A percentile compares a stretch with the other conserved stretches of the same genome.
Evolutionary conservation across 2,797 vertebrate genomes (phyloP).

Genomic region (Poeciliopsis gracilis): DNA sequence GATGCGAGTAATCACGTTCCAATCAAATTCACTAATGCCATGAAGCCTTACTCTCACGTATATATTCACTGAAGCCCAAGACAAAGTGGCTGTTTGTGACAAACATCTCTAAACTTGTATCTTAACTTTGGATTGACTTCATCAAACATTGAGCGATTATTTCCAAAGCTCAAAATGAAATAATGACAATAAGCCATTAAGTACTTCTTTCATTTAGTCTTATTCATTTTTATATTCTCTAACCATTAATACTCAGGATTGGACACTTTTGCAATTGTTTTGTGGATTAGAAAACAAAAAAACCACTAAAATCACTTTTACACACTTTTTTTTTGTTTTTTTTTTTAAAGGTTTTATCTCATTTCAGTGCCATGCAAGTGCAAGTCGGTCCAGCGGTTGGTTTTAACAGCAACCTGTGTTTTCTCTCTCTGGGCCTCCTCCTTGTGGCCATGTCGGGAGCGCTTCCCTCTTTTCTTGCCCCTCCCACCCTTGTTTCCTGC

Average conservation of each 20-base stretch:
- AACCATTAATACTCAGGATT: not conserved
- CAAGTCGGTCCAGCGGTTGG: not conserved
- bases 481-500: conserved; percentile 58
- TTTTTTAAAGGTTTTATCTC: not conserved
- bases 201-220: not conserved
- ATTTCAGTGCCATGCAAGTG: conserved; percentile 47
- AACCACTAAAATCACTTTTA: not conserved
- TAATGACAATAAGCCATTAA: not conserved
- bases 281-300: not conserved
- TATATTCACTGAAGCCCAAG: not conserved
- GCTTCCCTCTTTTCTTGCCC: conserved; percentile 72
- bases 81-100: not conserved
- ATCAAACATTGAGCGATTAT: not conserved
- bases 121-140: not conserved
- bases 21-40: not conserved
- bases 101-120: not conserved
- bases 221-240: not conserved
- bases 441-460: conserved; percentile 67
- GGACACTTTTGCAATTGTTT: not conserved
- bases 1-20: not conserved
- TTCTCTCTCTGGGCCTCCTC: conserved; percentile 59
- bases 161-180: not conserved
- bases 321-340: not conserved
- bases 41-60: not conserved
- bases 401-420: conserved; percentile 58